Conservation (phyloP, 2,113 vertebrate genomes). For the Platycercus adscitus region DNA sequence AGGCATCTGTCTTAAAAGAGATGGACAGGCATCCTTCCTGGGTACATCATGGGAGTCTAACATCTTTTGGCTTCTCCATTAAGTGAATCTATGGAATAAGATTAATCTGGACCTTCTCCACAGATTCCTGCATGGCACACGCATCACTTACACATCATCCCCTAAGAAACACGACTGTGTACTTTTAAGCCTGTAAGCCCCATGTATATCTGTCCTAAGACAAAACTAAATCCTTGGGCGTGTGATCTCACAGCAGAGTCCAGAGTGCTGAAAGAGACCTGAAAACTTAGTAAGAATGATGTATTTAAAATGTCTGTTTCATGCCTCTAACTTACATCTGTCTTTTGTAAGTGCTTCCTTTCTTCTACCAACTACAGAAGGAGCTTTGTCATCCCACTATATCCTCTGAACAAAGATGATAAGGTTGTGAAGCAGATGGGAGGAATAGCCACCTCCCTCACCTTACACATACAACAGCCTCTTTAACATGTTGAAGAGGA, state of each 20-base stretch:
- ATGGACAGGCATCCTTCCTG: not conserved
- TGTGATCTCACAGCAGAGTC: not conserved
- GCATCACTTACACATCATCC: not conserved
- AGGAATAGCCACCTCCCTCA: not conserved
- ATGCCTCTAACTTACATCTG: not conserved
- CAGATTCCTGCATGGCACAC: not conserved
- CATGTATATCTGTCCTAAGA: not conserved
- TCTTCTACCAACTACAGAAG: not conserved
- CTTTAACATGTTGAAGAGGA: not conserved
- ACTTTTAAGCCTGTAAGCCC: not conserved
- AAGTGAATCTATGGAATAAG: not conserved
- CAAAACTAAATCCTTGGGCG: rapidly evolving
- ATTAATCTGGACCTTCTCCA: not conserved
- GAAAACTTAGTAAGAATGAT: not conserved
- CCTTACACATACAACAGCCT: not conserved
- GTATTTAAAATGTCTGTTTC: not conserved
- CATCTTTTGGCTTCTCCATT: not conserved
- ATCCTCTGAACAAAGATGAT: not conserved
- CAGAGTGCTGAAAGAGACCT: not conserved
- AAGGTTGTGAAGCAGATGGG: not conserved
- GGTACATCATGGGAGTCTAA: not conserved
- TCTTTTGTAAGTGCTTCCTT: not conserved
- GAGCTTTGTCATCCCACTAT: not conserved
- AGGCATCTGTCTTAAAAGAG: rapidly evolving
- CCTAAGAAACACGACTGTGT: not conserved